Conservation (phyloP, 2,797 vertebrate species). For the Leptatherina wallacei region DNA sequence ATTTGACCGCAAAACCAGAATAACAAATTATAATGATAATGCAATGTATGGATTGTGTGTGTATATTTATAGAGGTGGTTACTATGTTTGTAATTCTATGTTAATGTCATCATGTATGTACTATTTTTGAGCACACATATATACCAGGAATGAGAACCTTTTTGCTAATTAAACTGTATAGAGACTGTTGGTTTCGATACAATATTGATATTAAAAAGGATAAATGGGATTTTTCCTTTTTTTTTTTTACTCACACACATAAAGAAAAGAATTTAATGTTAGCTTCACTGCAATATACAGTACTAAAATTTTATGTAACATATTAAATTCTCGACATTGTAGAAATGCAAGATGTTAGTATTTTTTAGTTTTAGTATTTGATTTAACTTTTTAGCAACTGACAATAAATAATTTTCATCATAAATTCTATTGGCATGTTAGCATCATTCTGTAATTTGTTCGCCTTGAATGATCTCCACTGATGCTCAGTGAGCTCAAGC, state of each 20-base stretch:
- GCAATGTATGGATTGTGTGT: conserved; percentile 8
- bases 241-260: not conserved
- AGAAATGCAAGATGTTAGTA: not conserved
- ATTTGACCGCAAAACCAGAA: conserved; percentile 50
- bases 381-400: not conserved
- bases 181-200: not conserved
- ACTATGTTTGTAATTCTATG: conserved; percentile 19
- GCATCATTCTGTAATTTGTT: conserved; percentile 55
- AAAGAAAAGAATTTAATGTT: not conserved
- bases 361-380: not conserved
- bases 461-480: conserved; percentile 65
- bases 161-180: conserved; percentile 17
- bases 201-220: not conserved
- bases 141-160: conserved; percentile 15
- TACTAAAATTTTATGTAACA: not conserved
- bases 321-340: not conserved
- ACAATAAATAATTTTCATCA: conserved; percentile 10
- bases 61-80: not conserved
- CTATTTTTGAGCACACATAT: conserved; percentile 5
- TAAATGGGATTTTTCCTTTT: not conserved
- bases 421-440: conserved; percentile 39
- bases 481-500: conserved; percentile 69
- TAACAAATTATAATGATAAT: conserved; percentile 57
- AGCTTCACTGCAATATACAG: not conserved
- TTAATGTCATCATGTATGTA: not conserved